Percentiles rank a stretch among this genome's conserved stretches.
phyloP scores from a whole-genome alignment of 64 coral and sea anemone species.

The Stichodactyla mertensii region DNA sequence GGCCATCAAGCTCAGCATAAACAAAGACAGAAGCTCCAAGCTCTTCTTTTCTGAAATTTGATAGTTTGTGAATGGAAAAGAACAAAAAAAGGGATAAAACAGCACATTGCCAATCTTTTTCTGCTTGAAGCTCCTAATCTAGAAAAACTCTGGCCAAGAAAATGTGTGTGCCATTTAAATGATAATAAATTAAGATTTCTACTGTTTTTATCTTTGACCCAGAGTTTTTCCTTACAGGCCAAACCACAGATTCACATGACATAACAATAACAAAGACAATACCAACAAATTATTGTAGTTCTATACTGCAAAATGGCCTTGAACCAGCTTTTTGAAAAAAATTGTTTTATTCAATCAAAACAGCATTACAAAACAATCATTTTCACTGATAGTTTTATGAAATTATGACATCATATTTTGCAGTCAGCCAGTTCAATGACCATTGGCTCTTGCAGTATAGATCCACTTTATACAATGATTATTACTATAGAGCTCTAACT shows the following conservation, averaged over 20 bases:
- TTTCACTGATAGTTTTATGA: background rate
- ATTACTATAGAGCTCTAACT: conserved; percentile 57
- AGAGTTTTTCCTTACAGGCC: background rate
- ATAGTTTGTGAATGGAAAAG: background rate
- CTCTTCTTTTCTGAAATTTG: too few relatives aligned
- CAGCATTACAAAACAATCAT: background rate
- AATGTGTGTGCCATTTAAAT: background rate
- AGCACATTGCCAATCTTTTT: background rate
- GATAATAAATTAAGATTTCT: background rate
- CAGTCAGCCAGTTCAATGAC: background rate
- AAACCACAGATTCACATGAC: background rate
- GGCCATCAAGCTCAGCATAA: background rate
- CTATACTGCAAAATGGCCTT: background rate
- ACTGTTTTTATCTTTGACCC: background rate
- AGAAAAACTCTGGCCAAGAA: background rate
- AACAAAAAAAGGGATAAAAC: too few relatives aligned
- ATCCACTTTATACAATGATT: background rate
- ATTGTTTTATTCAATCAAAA: background rate
- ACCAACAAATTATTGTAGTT: background rate
- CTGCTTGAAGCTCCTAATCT: background rate
- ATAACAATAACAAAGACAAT: background rate
- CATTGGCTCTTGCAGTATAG: background rate
- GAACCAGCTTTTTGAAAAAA: background rate
- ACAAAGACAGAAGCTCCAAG: background rate
- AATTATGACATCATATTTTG: background rate